phyloP scores from a whole-genome alignment of 2,888 invertebrate genomes.

The Minunthozetes semirufus region DNA sequence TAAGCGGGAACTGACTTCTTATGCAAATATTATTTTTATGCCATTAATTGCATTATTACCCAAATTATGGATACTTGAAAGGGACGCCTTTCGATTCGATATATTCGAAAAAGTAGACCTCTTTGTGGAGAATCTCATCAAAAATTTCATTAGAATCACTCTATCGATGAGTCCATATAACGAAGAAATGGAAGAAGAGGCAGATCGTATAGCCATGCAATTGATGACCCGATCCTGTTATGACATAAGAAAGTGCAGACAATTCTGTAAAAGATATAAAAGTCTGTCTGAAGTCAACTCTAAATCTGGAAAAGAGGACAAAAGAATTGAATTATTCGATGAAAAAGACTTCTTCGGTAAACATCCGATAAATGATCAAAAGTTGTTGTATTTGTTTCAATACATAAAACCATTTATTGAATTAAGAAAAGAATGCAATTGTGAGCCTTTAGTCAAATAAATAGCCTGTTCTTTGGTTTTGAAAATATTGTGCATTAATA shows the following conservation, averaged over 20 bases:
- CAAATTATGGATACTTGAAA: background rate
- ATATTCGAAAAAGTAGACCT: background rate
- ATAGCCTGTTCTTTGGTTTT: too few relatives aligned
- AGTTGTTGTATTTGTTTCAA: constrained; percentile 9
- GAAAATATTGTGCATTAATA: too few relatives aligned
- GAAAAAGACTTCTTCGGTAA: background rate
- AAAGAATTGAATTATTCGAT: background rate
- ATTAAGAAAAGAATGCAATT: constrained; percentile 8
- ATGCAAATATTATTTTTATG: background rate
- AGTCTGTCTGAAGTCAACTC: background rate
- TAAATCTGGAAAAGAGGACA: background rate
- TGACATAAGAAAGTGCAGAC: constrained; percentile 53
- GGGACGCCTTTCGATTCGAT: background rate
- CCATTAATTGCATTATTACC: background rate
- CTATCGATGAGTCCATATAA: constrained; percentile 50
- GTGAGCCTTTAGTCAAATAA: background rate
- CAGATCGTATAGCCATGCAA: constrained; percentile 56
- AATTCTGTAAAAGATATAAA: constrained; percentile 6
- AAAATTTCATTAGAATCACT: background rate
- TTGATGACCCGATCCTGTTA: constrained; percentile 55
- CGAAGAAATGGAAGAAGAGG: constrained; percentile 55
- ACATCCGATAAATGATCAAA: constrained; percentile 23
- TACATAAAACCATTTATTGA: constrained; percentile 6
- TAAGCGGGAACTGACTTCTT: constrained; percentile 46
- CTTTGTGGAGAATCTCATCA: background rate